Base-by-base conservation (phyloP, 2,888 invertebrate species). In the Drosophila diplacantha region DNA sequence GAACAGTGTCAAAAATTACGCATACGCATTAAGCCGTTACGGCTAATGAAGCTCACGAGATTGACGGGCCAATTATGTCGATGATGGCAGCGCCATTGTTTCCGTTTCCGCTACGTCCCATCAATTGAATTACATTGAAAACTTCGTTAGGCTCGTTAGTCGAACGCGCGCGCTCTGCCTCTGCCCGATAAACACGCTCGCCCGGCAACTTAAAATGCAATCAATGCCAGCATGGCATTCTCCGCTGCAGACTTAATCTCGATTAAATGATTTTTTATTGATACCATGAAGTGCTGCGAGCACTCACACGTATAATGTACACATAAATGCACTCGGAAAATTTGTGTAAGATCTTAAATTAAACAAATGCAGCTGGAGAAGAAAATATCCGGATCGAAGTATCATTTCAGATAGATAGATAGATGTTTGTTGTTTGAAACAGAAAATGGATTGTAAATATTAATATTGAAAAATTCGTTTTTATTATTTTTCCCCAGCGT, bases 111-210 rank as follows among this genome's bases (percentile, higher is more conserved):
- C 44, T 46, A 3, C 14, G 9, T 14, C 39, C 47, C 47, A 55
- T 41, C 76, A 78, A 79, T 75, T 78, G 80, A 72, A 62, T 81
- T 77, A 58, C 65, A 69, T 77, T 81, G 70, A 71, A 79, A 75
- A 58, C 73, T 51, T 83, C 81, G 72, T 79, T 79, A 78, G 67
- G 56, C 72, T 65, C 69, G 65, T 81, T 81, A 67, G 47, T 51
- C 39, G 53, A 63, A 62, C 37, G 37, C 29, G 47, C 16, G 43
- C 16, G 16, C 5, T 3, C 26, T 11, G 11, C 11, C 29, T 29
- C 29, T 31, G 49, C 43, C 63, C 38, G 53, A 71, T 78, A 72
- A 74, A 78, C 75, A 72, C 52, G 64, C 64, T 59, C 18, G 60
- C 66, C 61, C 69, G 74, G 49, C 68, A 69, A 69, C 72, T 80